Base-by-base conservation (phyloP, 1,140 invertebrate genomes). In the Metaphire vulgaris region DNA sequence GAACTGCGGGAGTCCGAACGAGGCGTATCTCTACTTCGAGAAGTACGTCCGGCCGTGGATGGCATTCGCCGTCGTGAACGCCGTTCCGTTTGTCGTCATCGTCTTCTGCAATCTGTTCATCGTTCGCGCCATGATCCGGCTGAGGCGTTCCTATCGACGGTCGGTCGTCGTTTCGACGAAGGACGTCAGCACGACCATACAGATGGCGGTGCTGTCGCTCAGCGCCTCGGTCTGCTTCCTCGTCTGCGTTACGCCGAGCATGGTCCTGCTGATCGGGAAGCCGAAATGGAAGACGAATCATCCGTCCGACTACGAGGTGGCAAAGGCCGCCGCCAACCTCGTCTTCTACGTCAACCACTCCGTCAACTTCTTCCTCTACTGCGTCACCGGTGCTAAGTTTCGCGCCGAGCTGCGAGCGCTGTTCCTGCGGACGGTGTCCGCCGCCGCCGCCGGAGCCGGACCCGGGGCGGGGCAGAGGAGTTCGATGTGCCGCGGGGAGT, bases 341-440 rank as follows among this genome's bases (percentile, higher is more conserved):
- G 30, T 79, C 1, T 41, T 77, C 26, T 77, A 77, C 72, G 34
- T 80, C 34, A 80, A 80, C 64, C 79, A 80, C 75, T 80, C 80
- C n/a, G 74, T 77, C 56, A 80, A 80, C 33, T 79, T 80, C 75
- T 79, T 80, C 66, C 34, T 80, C 6, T 80, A 80, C 65, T 79
- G 77, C 33, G 33, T 80, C 21, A 76, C 76, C n/a, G 79, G 80
- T n/a, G 72, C 56, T 33, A 73, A 69, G 28, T 80, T 80, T 72
- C 34, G 80, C 34, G 66, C 56, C 26, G 76, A 78, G 70, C 76
- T 80, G 41, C 41, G 21, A 56, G 6, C 41, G 21, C 21, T 56
- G 41, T 56, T 56, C 21, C 21, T 56, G n/a, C n/a, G n/a, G n/a
- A n/a, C n/a, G n/a, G n/a, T n/a, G n/a, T n/a, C n/a, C n/a, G n/a